Conservation (phyloP, 2,797 vertebrate species). For the Hydrophis major region DNA sequence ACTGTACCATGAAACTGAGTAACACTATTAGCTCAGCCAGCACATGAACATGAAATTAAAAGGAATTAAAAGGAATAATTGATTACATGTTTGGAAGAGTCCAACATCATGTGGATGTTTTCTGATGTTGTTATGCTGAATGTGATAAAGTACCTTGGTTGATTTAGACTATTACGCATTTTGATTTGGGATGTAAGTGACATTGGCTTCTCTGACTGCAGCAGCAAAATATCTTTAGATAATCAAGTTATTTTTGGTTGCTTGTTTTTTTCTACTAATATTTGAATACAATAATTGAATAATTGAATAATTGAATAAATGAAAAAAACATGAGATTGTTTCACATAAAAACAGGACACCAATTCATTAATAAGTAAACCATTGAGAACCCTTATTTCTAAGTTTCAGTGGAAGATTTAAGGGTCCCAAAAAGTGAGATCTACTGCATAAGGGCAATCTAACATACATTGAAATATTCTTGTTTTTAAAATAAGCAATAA, state of each 20-base stretch:
- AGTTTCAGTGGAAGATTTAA: not conserved
- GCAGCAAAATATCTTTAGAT: constrained; percentile 26
- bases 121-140: not conserved
- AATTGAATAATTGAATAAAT: no score
- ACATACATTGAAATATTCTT: not conserved
- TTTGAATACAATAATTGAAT: constrained; percentile 8
- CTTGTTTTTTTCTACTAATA: constrained; percentile 19
- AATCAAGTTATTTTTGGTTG: not conserved
- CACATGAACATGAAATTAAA: not conserved
- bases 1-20: not conserved
- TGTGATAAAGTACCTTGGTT: not conserved
- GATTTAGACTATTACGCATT: not conserved
- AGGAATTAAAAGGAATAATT: not conserved
- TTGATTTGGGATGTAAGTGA: not conserved
- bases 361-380: not conserved
- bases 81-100: not conserved
- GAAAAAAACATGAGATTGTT: constrained; percentile 23
- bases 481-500: not conserved
- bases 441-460: not conserved
- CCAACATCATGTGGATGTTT: not conserved
- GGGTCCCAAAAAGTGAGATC: not conserved
- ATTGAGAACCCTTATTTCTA: not conserved
- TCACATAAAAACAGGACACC: constrained; percentile 23
- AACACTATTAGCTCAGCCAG: not conserved
- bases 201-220: not conserved